Evolutionary conservation across 2,113 vertebrate genomes (phyloP), one percentile per base, ranked within the genome.

Genomic region (Mellivora capensis): DNA sequence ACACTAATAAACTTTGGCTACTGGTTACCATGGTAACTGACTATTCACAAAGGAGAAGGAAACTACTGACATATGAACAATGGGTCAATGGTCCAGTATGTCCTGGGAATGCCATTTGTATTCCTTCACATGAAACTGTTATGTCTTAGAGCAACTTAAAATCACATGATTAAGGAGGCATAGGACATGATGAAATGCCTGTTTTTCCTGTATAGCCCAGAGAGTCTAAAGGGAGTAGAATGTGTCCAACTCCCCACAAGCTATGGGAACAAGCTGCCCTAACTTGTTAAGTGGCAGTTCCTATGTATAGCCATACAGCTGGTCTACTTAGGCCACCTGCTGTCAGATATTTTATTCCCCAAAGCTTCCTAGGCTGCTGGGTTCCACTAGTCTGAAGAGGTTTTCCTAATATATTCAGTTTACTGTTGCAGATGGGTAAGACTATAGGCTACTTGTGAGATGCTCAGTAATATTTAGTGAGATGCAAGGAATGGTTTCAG

Each of bases 271-370:
- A 96, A 85, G 72, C 87, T 96, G 81, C 97, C 85, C 87, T 96
- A 95, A 90, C 92, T 96, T 95, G 91, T 97, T 97, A 97, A 97
- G 90, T 97, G 87, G 84, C 85, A 91, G 80, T 87, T 90, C 92
- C 98, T 96, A 95, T 96, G 94, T 96, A 87, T 95, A 95, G 87
- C 85, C 95, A 91, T 91, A 96, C 94, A 97, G 96, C 98, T 97
- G 95, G 94, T 94, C 81, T 97, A 74, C 52, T 47, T 72, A 64
- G 72, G 84, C 81, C 94, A 97, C 97, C 97, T 96, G 97, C 97
- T 97, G 54, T 96, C 87, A 87, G 79, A 90, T 93, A 97, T 96
- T 97, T 97, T 93, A 96, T 96, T 97, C 90, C 96, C 67, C 42
- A 95, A 91, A 96, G 94, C 71, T 95, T 94, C 87, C 47, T 49